A percentile compares a stretch with the other conserved stretches of the same genome.
These are phyloP conservation scores for Sternotherus odoratus DNA, from an alignment of 2,797 vertebrate genomes.

Conservation along the genomic window DNA sequence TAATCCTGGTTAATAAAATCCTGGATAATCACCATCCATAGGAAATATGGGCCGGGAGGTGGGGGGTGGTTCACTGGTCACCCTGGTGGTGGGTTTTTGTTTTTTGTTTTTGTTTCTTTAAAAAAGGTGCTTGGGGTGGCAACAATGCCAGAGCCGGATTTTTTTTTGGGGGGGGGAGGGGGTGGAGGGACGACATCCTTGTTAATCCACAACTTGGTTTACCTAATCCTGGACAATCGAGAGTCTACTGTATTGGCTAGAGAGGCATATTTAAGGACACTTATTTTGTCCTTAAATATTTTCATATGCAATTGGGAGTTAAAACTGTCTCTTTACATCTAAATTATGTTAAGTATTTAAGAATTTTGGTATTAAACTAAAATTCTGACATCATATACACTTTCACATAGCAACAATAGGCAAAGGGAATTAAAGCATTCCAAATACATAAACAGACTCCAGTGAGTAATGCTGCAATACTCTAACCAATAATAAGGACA, in stretches of 20 bases:
- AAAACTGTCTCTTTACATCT: constrained; percentile 14
- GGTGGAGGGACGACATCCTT: too few relatives aligned
- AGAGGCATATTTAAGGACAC: constrained; percentile 8
- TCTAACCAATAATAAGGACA: constrained; percentile 65
- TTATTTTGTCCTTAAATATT: constrained; percentile 37
- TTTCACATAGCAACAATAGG: constrained; percentile 44
- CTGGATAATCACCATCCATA: too few relatives aligned
- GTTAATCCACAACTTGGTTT: too few relatives aligned
- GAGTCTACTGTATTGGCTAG: constrained; percentile 17
- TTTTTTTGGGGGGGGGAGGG: too few relatives aligned
- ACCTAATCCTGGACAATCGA: too few relatives aligned
- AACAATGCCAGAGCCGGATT: too few relatives aligned
- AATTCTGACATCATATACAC: constrained; percentile 52
- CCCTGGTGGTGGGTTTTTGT: too few relatives aligned
- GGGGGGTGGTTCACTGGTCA: too few relatives aligned
- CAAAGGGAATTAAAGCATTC: constrained; percentile 63
- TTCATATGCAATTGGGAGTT: constrained; percentile 4
- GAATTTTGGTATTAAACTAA: constrained; percentile 33
- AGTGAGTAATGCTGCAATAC: constrained; percentile 62
- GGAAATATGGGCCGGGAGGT: too few relatives aligned
- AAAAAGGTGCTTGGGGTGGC: too few relatives aligned
- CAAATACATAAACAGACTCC: constrained; percentile 43
- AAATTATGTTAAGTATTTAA: constrained; percentile 9
- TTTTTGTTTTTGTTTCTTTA: too few relatives aligned
- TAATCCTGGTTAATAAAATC: too few relatives aligned